These are phyloP conservation scores for Drosophila ogumai DNA, from an alignment of 1,140 invertebrate genomes.

Conservation along the genomic window DNA sequence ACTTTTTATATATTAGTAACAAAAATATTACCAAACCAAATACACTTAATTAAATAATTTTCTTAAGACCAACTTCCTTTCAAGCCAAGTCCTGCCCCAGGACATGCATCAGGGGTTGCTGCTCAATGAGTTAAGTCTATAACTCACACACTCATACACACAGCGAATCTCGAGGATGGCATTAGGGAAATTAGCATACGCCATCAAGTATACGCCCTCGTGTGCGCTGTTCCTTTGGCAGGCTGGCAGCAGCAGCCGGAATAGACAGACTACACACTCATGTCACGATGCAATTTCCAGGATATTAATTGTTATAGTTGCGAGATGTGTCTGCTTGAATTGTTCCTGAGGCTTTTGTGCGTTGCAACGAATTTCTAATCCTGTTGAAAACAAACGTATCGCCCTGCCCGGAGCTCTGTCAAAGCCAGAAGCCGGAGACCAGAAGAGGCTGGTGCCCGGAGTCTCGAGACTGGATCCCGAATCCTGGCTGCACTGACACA, in stretches of 20 bases:
- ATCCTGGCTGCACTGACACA: slow-evolving; percentile 76
- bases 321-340: slow-evolving; percentile 82
- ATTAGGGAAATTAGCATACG: slow-evolving; percentile 78
- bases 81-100: not conserved
- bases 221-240: slow-evolving; percentile 56
- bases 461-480: slow-evolving; percentile 8
- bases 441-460: slow-evolving; percentile 2
- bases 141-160: slow-evolving; percentile 52
- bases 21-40: not conserved
- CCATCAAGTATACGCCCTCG: slow-evolving; percentile 76
- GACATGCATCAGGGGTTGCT: slow-evolving; percentile 23
- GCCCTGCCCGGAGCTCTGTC: slow-evolving; percentile 63
- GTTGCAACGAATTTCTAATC: slow-evolving; percentile 79
- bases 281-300: slow-evolving; percentile 61
- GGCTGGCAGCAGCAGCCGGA: slow-evolving; percentile 30
- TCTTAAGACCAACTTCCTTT: not conserved
- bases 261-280: slow-evolving; percentile 55
- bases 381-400: slow-evolving; percentile 81
- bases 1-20: not conserved
- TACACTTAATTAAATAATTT: slow-evolving; percentile 40
- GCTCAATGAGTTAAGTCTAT: slow-evolving; percentile 47
- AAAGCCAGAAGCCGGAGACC: slow-evolving; percentile 38
- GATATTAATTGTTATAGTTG: slow-evolving; percentile 84
- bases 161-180: slow-evolving; percentile 32
- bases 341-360: slow-evolving; percentile 81